phyloP scores from a whole-genome alignment of 2,888 invertebrate genomes.

The Drosophila pseudotalamancana region DNA sequence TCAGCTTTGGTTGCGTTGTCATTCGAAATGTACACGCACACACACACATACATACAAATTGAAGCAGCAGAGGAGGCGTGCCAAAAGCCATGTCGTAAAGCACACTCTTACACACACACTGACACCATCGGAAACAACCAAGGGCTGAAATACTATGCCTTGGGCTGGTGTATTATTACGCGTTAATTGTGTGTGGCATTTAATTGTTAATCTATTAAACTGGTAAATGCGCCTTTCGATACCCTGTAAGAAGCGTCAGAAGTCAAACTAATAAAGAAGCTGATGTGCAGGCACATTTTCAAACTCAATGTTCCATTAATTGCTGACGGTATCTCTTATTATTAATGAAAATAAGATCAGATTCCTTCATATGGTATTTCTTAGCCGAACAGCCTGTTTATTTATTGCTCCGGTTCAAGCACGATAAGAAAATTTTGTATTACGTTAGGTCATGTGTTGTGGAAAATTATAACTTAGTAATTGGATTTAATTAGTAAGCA shows the following conservation, averaged over 20 bases:
- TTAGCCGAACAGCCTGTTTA: neutral
- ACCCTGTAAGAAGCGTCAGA: neutral
- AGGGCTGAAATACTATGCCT: conserved; percentile 9
- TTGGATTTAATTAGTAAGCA: conserved; percentile 57
- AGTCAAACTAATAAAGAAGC: no score
- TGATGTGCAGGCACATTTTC: no score
- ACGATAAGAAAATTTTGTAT: conserved; percentile 42
- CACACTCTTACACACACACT: conserved; percentile 37
- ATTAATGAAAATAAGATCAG: neutral
- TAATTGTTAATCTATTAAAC: conserved; percentile 71
- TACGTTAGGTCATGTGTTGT: conserved; percentile 31
- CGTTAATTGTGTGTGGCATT: conserved; percentile 75
- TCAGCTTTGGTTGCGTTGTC: conserved; percentile 63
- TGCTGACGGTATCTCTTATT: neutral
- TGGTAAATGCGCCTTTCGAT: neutral
- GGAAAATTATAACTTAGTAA: conserved; percentile 34
- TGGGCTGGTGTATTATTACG: conserved; percentile 50
- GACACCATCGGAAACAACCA: neutral
- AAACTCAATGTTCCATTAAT: neutral
- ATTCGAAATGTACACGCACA: conserved; percentile 43
- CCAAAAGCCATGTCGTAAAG: conserved; percentile 54
- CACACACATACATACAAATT: neutral
- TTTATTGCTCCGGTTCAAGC: conserved; percentile 5
- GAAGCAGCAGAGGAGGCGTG: conserved; percentile 26
- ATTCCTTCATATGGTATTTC: neutral